These are phyloP conservation scores for Ptilodon capucinus DNA, from an alignment of 2,888 invertebrate species.

Conservation along the genomic window DNA sequence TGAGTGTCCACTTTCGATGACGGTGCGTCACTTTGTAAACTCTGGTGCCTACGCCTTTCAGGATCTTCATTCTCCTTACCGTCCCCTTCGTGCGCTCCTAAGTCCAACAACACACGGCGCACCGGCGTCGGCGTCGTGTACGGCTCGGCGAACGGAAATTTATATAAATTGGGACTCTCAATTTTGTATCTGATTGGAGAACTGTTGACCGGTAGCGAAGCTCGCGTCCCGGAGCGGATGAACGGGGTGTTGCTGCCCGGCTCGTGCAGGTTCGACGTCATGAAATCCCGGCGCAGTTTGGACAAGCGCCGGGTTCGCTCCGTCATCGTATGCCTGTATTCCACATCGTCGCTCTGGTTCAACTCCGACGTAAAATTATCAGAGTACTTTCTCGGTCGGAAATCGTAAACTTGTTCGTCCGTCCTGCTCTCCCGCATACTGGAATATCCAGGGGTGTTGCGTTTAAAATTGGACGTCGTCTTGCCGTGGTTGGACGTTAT, in stretches of 20 bases:
- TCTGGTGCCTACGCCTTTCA: constrained; percentile 52
- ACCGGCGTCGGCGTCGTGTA: constrained; percentile 73
- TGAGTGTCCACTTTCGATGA: constrained; percentile 66
- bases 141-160: constrained; percentile 78
- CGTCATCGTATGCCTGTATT: constrained; percentile 70
- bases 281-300: constrained; percentile 69
- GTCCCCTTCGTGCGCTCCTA: constrained; percentile 54
- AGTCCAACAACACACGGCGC: constrained; percentile 60
- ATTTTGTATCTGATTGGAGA: constrained; percentile 67
- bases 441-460: constrained; percentile 69
- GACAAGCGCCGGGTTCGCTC: constrained; percentile 72
- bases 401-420: constrained; percentile 64
- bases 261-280: constrained; percentile 73
- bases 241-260: constrained; percentile 61
- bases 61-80: constrained; percentile 67
- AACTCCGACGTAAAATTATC: constrained; percentile 74
- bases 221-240: constrained; percentile 60
- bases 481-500: constrained; percentile 74
- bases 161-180: constrained; percentile 73
- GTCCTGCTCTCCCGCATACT: constrained; percentile 73
- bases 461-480: constrained; percentile 72
- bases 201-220: constrained; percentile 66
- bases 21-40: constrained; percentile 52
- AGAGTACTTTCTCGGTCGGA: constrained; percentile 73
- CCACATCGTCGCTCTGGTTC: constrained; percentile 73